Conservation (phyloP, 2,888 invertebrate species). For the Adelognathus sp. region DNA sequence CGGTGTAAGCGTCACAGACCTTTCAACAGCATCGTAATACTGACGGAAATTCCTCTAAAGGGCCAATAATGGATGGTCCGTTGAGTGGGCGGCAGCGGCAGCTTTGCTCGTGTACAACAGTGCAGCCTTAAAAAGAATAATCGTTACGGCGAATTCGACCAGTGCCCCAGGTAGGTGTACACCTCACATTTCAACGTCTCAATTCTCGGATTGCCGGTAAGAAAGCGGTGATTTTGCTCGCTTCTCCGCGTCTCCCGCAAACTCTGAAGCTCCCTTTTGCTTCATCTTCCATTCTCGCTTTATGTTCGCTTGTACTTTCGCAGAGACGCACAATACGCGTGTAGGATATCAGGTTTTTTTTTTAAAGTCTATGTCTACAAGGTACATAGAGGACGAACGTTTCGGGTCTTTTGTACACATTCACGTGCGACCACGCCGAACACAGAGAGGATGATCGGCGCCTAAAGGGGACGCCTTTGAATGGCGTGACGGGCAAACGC, state of each 20-base stretch:
- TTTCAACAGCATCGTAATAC: not conserved
- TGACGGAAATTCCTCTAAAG: conserved; percentile 36
- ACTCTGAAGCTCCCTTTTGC: not conserved
- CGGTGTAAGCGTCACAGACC: not conserved
- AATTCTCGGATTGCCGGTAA: conserved; percentile 24
- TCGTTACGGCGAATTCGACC: conserved; percentile 33
- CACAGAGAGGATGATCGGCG: not conserved
- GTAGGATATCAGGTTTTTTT: not conserved
- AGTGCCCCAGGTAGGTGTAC: not conserved
- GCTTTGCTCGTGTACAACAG: not conserved
- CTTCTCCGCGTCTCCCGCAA: too few relatives aligned
- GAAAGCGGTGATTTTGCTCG: conserved; percentile 1
- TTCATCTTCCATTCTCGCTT: not conserved
- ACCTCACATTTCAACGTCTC: conserved; percentile 34
- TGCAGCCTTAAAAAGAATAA: conserved; percentile 16
- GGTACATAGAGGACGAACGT: conserved; percentile 1
- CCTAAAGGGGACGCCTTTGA: not conserved
- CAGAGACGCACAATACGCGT: not conserved
- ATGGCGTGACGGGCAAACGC: not conserved
- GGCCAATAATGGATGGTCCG: conserved; percentile 40
- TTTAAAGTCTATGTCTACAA: not conserved
- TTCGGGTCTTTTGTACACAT: not conserved
- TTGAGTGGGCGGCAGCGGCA: not conserved
- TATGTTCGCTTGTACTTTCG: conserved; percentile 1
- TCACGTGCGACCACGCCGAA: not conserved